Conservation (phyloP, 2,888 invertebrate species). For the Aleiodes leptofemur region DNA sequence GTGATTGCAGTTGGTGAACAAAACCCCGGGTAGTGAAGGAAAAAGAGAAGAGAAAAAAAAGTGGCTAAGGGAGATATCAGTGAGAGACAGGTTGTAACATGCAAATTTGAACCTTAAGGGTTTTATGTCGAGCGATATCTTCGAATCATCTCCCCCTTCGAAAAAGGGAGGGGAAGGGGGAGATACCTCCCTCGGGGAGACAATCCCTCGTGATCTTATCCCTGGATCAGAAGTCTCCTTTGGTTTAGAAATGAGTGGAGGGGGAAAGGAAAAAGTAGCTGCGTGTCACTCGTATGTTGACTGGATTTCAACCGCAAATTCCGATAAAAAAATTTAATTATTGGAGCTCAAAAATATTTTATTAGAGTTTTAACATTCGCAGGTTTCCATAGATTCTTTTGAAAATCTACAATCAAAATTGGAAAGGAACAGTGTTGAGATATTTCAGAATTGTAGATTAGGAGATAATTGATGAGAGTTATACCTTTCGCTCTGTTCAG, state of each 20-base stretch:
- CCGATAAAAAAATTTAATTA: no score
- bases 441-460: no score
- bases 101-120: constrained; percentile 75
- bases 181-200: constrained; percentile 48
- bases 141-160: constrained; percentile 70
- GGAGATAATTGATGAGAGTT: no score
- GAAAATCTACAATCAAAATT: no score
- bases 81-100: constrained; percentile 69
- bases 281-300: no score
- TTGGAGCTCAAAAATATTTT: no score
- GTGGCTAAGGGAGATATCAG: constrained; percentile 49
- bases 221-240: constrained; percentile 65
- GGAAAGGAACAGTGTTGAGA: no score
- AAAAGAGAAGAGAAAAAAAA: constrained; percentile 46
- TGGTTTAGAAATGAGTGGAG: constrained; percentile 52
- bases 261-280: constrained; percentile 20
- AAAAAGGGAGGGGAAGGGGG: constrained; percentile 50
- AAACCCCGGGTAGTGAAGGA: constrained; percentile 33
- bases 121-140: constrained; percentile 74
- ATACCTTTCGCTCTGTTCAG: no score
- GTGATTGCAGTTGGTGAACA: constrained; percentile 38
- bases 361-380: no score
- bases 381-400: no score
- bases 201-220: constrained; percentile 70
- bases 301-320: no score